Percentiles rank a stretch among this genome's conserved stretches.
Conservation (phyloP, 2,113 vertebrate species). For the cattle (Bos taurus) region ARS-UCD2.0 NC_037328.1:51361501-51362000, state of each 20-base stretch:
- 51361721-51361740: neutral
- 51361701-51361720: neutral
- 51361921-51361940: neutral
- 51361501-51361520: neutral
- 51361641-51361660: neutral
- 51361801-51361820: neutral
- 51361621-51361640: neutral
- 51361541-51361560: neutral
- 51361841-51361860: neutral
- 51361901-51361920: fast-evolving
- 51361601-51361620: neutral
- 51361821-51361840: neutral
- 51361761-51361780: neutral
- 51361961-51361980: neutral
- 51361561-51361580: neutral
- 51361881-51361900: neutral
- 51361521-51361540: neutral
- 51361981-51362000: neutral
- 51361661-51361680: neutral
- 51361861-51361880: neutral
- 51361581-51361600: neutral
- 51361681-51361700: neutral
- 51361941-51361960: neutral
- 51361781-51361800: neutral
- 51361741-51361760: neutral